These are phyloP conservation scores for Tromatobia lineatoria DNA, from an alignment of 2,888 invertebrate species.

Conservation along the genomic window DNA sequence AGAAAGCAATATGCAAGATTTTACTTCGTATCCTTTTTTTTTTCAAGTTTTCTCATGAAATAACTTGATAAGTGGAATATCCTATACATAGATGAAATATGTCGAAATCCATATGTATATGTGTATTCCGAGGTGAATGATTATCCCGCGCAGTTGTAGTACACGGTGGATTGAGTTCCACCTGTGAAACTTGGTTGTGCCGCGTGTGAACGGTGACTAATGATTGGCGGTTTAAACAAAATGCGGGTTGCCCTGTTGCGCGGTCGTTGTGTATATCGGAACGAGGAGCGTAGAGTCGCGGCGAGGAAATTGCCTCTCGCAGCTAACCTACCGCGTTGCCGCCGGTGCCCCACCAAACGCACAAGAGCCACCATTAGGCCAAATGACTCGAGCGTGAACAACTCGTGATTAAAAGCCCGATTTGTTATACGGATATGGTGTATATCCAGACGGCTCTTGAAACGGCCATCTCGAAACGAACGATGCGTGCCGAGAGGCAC, in stretches of 20 bases:
- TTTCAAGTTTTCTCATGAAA: not conserved
- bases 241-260: constrained; percentile 63
- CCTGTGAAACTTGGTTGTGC: constrained; percentile 70
- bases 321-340: constrained; percentile 78
- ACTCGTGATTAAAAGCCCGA: constrained; percentile 83
- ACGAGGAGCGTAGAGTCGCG: not conserved
- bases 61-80: not conserved
- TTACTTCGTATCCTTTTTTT: no score
- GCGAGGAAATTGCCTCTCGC: constrained; percentile 59
- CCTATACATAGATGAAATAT: not conserved
- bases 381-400: constrained; percentile 80
- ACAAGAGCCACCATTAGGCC: constrained; percentile 80
- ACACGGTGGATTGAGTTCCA: constrained; percentile 69
- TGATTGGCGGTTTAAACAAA: constrained; percentile 79
- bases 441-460: constrained; percentile 24
- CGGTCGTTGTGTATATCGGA: constrained; percentile 7
- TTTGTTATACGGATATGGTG: constrained; percentile 77
- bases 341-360: constrained; percentile 73
- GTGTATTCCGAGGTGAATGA: constrained; percentile 46
- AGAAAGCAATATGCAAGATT: no score
- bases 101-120: not conserved
- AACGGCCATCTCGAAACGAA: constrained; percentile 31
- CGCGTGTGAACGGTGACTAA: constrained; percentile 76
- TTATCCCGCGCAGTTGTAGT: constrained; percentile 22
- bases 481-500: constrained; percentile 35